Conservation (phyloP, 1,140 invertebrate species). For the Zaprionus nigranus region DNA sequence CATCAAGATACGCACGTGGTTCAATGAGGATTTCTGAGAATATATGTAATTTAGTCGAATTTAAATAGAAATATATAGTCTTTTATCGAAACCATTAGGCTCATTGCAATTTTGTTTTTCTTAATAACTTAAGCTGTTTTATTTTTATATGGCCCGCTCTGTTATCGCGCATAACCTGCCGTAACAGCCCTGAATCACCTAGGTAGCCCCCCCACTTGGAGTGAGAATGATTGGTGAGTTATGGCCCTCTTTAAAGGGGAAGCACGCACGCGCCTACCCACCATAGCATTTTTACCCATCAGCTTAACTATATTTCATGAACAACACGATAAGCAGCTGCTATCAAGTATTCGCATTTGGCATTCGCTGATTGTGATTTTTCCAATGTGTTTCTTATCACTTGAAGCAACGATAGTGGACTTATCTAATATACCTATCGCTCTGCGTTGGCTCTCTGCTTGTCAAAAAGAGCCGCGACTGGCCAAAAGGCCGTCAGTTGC, state of each 20-base stretch:
- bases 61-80: too few relatives aligned
- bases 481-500: constrained; percentile 21
- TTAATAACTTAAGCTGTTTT: not conserved
- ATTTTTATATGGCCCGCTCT: not conserved
- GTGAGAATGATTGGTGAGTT: not conserved
- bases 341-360: constrained; percentile 11
- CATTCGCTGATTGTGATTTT: constrained; percentile 4
- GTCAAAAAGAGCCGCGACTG: not conserved
- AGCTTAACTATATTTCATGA: not conserved
- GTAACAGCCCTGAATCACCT: not conserved
- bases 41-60: not conserved
- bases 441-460: not conserved
- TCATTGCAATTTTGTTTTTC: not conserved
- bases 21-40: constrained; percentile 66
- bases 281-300: not conserved
- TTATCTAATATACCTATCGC: constrained; percentile 19
- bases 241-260: not conserved
- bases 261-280: not conserved
- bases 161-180: constrained; percentile 1
- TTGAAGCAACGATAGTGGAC: not conserved
- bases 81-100: not conserved
- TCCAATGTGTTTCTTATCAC: constrained; percentile 6
- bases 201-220: not conserved
- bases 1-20: constrained; percentile 63
- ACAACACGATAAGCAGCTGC: constrained; percentile 12